Evolutionary conservation across 2,888 invertebrate species (phyloP), one percentile per base, ranked within the genome.

Genomic region (Leistus spinibarbis): DNA sequence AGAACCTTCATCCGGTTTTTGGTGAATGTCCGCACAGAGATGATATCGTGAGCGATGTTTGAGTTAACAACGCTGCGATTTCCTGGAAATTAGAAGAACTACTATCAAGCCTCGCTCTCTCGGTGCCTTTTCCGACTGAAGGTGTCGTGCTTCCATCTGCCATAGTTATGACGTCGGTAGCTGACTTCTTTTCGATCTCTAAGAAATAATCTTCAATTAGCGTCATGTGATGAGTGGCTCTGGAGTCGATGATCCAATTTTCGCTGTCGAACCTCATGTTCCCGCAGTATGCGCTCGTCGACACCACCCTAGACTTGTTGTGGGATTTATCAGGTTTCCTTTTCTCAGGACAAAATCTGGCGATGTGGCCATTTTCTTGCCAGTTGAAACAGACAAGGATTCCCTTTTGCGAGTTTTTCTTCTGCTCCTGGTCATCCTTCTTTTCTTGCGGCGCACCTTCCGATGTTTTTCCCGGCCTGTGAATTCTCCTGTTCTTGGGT

Each of bases 151-250:
- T n/a, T n/a, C n/a, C 65, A 65, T 65, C 65, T 17, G 2, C 54
- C 17, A 24, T 40, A 17, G 40, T 67, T 53, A 10, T 40, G 9
- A 13, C 16, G 16, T 67, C 67, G 3, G 54, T 54, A 1, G 16
- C 7, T 3, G 64, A 20, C 9, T 17, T 56, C 16, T 3, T 68
- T 13, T 68, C 22, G 17, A 56, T 56, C 3, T 1, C 13, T 40
- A 23, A 56, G 23, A 68, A 56, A 5, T 68, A 68, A 54, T 68
- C 22, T 24, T 17, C 23, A 54, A 56, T 68, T n/a, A 24, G 68
- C 13, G 56, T 54, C 54, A 68, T 68, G 20, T 68, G 56, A 20
- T 68, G 68, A 17, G 68, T 68, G 16, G 68, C 68, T 56, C 68
- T 57, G n/a, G 3, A 68, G 53, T 68, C 22, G 7, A 67, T 67